These are phyloP conservation scores for Corydoras sp. DNA, from an alignment of 2,113 vertebrate genomes.

Conservation along the genomic window DNA sequence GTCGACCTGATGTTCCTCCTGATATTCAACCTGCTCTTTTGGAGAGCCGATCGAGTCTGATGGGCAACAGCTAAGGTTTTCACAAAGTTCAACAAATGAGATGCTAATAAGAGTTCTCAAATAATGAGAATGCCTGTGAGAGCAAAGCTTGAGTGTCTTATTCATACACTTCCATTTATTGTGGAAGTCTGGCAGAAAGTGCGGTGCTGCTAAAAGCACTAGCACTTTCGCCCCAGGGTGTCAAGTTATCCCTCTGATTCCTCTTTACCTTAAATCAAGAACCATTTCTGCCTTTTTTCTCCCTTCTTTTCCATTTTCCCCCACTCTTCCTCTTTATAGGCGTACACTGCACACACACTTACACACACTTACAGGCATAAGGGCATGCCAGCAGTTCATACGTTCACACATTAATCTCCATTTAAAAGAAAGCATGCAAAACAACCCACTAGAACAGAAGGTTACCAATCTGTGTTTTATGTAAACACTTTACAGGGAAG, in stretches of 20 bases:
- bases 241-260: constrained; percentile 50
- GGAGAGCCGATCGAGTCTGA: background rate
- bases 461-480: constrained; percentile 21
- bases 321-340: background rate
- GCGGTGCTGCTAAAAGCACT: constrained; percentile 43
- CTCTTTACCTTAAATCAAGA: constrained; percentile 53
- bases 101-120: background rate
- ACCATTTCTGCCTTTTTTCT: constrained; percentile 22
- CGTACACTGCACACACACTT: constrained; percentile 1
- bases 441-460: background rate
- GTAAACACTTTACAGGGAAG: constrained; percentile 2
- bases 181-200: constrained; percentile 50
- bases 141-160: constrained; percentile 40
- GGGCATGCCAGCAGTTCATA: constrained; percentile 35
- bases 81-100: constrained; percentile 6
- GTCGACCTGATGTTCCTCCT: too few relatives aligned
- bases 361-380: constrained; percentile 20
- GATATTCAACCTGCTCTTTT: too few relatives aligned
- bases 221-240: constrained; percentile 38
- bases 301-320: constrained; percentile 14
- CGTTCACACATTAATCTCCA: constrained; percentile 36
- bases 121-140: background rate
- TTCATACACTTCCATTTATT: constrained; percentile 46
- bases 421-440: constrained; percentile 8
- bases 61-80: constrained; percentile 12